phyloP scores from a whole-genome alignment of 2,797 vertebrate species.

The Sphenodon punctatus region DNA sequence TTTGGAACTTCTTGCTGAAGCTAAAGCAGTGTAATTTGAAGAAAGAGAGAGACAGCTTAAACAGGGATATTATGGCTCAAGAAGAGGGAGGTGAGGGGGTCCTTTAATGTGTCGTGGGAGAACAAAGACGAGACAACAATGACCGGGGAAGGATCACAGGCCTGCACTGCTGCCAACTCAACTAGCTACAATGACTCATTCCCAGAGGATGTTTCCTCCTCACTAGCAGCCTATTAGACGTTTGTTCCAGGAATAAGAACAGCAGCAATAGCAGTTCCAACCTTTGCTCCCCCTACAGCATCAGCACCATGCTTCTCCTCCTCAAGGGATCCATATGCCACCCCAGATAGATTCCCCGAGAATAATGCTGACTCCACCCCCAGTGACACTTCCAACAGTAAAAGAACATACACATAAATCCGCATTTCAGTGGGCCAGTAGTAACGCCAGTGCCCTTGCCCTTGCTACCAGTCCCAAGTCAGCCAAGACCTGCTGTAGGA shows the following conservation, averaged over 20 bases:
- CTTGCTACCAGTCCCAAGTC: constrained; percentile 93
- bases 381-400: constrained; percentile 86
- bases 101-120: constrained; percentile 71
- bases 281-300: constrained; percentile 89
- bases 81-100: constrained; percentile 81
- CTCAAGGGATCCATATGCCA: constrained; percentile 78
- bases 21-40: constrained; percentile 94
- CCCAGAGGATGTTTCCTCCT: constrained; percentile 75
- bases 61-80: constrained; percentile 83
- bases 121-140: constrained; percentile 82
- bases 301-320: constrained; percentile 83
- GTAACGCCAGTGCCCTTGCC: constrained; percentile 93
- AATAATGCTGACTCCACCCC: constrained; percentile 85
- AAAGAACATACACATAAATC: constrained; percentile 99
- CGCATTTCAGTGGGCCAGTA: constrained; percentile 94
- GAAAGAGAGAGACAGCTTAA: constrained; percentile 90
- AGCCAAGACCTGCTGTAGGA: constrained; percentile 92
- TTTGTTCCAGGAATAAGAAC: constrained; percentile 75
- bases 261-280: constrained; percentile 82
- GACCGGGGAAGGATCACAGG: constrained; percentile 88
- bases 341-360: constrained; percentile 86
- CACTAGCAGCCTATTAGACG: constrained; percentile 78
- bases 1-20: constrained; percentile 97
- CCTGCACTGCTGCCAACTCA: constrained; percentile 84
- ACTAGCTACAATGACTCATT: constrained; percentile 81